Base-by-base conservation (phyloP, 2,797 vertebrate genomes). In the Petrocephalus schoutedeni region DNA sequence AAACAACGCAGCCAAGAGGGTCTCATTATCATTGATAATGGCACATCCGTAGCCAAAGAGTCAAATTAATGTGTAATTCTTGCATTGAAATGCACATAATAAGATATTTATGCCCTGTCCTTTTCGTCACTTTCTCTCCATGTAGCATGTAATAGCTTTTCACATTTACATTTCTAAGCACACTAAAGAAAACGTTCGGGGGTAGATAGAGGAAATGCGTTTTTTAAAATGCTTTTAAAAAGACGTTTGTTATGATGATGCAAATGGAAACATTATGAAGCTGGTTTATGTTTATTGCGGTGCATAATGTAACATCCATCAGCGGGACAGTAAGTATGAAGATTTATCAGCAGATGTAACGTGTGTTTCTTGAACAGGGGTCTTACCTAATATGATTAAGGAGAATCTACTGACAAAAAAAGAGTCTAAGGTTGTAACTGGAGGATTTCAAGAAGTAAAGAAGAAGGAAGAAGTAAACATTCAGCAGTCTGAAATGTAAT, bases 31-130 rank as follows among this genome's bases (percentile, higher is more conserved):
- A 71, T 85, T 45, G 59, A 41, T 85, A 85, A 88, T 85, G 58
- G 23, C 57, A 41, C 41, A 82, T 85, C 49, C 28, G 57, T 36
- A 74, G 82, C 16, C 58, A 67, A 8, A 57, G 58, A 74, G 28
- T 45, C 32, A 32, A 86, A 85, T 84, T 71, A 86, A 53, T 49
- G n/a, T 77, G 54, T 41, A 71, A 45, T 85, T 58, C 58, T 51
- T 57, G 8, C 59, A 86, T 49, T 86, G 58, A 64, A 86, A 86
- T 86, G 86, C 86, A 86, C 58, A 86, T 86, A 64, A 86, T 49
- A 86, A 64, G 86, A 64, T 49, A 49, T 49, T 45, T 64, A 45
- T 86, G 58, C 58, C 85, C 32, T 45, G 57, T 86, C 58, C 3
- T 86, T 64, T 86, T 49, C 86, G 41, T 71, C 59, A 23, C 86